Evolutionary conservation across 1,140 invertebrate genomes (phyloP).

Genomic region (Phortica variegata): DNA sequence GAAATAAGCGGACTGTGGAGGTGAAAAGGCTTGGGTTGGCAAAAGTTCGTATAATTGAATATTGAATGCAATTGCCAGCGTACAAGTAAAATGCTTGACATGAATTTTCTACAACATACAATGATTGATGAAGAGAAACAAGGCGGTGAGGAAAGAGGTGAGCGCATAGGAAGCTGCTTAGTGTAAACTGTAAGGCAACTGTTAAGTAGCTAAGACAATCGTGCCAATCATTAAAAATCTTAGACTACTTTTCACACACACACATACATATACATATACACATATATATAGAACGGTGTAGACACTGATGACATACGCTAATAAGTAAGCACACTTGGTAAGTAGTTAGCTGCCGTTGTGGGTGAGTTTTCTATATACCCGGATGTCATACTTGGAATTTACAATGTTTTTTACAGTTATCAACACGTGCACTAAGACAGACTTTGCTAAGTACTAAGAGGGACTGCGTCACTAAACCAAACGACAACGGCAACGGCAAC

Average conservation of each 20-base stretch:
- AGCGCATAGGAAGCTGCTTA: constrained; percentile 11
- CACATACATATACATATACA: too few relatives aligned
- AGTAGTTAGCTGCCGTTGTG: too few relatives aligned
- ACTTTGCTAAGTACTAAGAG: too few relatives aligned
- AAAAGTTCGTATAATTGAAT: neutral
- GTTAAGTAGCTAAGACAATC: constrained; percentile 53
- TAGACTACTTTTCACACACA: constrained; percentile 20
- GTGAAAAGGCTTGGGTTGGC: constrained; percentile 28
- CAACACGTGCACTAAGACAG: constrained; percentile 37
- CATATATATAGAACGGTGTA: too few relatives aligned
- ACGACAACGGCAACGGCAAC: constrained; percentile 18
- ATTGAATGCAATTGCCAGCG: neutral
- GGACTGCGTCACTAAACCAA: too few relatives aligned
- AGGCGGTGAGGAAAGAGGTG: neutral
- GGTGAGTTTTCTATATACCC: too few relatives aligned
- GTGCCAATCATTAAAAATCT: constrained; percentile 54
- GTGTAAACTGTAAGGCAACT: constrained; percentile 35
- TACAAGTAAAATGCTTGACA: too few relatives aligned
- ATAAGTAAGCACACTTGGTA: too few relatives aligned
- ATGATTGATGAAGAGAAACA: too few relatives aligned
- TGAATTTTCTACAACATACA: too few relatives aligned
- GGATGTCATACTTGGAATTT: too few relatives aligned
- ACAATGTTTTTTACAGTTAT: constrained; percentile 30
- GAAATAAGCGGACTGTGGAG: constrained; percentile 14
- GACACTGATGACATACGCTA: too few relatives aligned